phyloP scores from a whole-genome alignment of 1,140 invertebrate species.

The Propsilocerus akamusi region DNA sequence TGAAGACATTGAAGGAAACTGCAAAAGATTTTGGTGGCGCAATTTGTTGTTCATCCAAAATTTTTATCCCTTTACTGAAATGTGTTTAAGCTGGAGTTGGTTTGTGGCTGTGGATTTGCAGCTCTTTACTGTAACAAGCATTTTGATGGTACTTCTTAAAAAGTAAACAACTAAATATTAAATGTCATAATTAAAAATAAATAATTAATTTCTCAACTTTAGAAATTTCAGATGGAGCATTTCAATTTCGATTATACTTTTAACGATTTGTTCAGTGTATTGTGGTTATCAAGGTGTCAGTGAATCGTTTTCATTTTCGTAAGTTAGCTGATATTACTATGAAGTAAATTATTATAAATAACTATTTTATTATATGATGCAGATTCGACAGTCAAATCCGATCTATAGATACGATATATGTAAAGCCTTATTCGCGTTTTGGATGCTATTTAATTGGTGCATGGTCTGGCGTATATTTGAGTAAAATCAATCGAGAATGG shows the following conservation, averaged over 20 bases:
- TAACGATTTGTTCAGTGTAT: background rate
- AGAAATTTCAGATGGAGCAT: background rate
- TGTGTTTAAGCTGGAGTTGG: constrained; percentile 61
- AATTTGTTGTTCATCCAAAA: constrained; percentile 36
- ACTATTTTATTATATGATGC: background rate
- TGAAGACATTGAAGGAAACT: constrained; percentile 22
- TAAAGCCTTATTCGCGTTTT: background rate
- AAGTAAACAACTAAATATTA: too few relatives aligned
- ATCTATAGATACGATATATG: background rate
- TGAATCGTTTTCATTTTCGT: background rate
- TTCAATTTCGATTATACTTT: background rate
- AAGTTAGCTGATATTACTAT: background rate
- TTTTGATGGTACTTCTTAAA: constrained; percentile 26
- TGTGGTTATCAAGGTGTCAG: background rate
- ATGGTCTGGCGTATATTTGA: background rate
- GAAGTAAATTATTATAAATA: background rate
- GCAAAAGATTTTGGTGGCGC: constrained; percentile 33
- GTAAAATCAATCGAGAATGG: background rate
- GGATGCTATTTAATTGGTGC: background rate
- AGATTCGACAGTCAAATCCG: background rate
- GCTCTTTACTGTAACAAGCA: constrained; percentile 33
- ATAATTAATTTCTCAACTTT: too few relatives aligned
- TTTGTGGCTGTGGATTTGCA: constrained; percentile 59
- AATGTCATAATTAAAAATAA: too few relatives aligned
- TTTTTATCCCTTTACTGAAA: constrained; percentile 24